phyloP scores from a whole-genome alignment of 2,113 vertebrate species.

The Andinoacara biseriatus region DNA sequence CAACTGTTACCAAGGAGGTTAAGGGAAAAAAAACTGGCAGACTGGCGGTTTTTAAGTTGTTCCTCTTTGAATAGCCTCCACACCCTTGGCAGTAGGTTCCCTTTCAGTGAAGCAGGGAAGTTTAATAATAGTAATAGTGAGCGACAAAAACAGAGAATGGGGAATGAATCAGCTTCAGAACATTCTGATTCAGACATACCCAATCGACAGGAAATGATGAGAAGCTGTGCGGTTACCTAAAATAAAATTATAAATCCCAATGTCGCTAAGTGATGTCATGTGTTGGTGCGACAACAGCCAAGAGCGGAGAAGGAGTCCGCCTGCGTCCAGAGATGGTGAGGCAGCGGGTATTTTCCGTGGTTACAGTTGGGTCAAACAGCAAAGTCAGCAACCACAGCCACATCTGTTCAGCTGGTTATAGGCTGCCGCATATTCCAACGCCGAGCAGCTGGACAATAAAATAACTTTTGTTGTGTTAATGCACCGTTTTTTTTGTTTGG shows the following conservation, averaged over 20 bases:
- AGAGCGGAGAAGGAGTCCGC: constrained; percentile 19
- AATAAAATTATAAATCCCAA: not conserved
- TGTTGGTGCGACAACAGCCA: constrained; percentile 22
- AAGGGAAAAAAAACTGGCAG: constrained; percentile 28
- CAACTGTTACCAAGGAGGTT: constrained; percentile 44
- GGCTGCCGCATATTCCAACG: constrained; percentile 40
- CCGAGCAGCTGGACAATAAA: constrained; percentile 49
- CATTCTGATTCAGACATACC: not conserved
- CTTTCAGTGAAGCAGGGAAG: constrained; percentile 37
- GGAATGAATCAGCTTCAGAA: constrained; percentile 47
- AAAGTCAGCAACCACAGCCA: constrained; percentile 72
- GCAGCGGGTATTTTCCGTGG: constrained; percentile 68
- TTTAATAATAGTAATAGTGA: constrained; percentile 46
- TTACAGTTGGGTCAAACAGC: constrained; percentile 65
- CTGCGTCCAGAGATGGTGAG: constrained; percentile 43
- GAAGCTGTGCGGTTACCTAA: constrained; percentile 26
- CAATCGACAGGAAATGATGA: constrained; percentile 16
- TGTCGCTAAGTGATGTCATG: constrained; percentile 61
- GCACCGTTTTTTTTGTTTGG: constrained; percentile 33
- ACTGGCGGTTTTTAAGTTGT: constrained; percentile 23
- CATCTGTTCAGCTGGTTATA: constrained; percentile 72
- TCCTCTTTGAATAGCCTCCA: constrained; percentile 63
- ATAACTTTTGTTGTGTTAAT: constrained; percentile 47
- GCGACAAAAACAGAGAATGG: constrained; percentile 48
- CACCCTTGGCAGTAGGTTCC: constrained; percentile 48